Conservation (phyloP, 2,113 vertebrate species). For the Hydrolagus affinis region DNA sequence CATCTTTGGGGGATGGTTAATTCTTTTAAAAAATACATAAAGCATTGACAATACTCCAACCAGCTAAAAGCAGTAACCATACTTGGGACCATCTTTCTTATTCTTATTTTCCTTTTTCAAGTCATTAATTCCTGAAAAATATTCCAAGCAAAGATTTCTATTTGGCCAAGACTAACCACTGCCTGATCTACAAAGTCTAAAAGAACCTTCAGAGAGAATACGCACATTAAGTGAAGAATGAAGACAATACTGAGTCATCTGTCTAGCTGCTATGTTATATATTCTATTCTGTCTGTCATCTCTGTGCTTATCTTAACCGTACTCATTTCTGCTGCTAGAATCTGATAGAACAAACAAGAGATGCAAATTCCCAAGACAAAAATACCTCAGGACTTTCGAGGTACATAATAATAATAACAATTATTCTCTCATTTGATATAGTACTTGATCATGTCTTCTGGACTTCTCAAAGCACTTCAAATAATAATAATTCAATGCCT, state of each 20-base stretch:
- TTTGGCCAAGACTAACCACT: neutral
- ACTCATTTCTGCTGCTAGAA: neutral
- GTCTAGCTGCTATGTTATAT: neutral
- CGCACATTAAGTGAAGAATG: constrained; percentile 6
- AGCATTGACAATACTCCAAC: neutral
- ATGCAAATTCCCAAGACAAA: neutral
- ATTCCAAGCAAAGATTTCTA: neutral
- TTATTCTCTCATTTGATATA: neutral
- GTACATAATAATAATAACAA: neutral
- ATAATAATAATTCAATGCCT: too few species aligned
- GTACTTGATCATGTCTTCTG: too few species aligned
- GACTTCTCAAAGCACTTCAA: too few species aligned
- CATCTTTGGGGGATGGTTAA: too few species aligned
- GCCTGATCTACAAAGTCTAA: constrained; percentile 2
- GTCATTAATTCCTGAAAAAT: neutral
- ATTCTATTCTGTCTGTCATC: neutral
- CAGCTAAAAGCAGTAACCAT: neutral
- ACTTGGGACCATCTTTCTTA: neutral
- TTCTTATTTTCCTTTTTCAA: neutral
- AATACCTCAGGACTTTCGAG: neutral
- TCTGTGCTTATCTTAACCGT: too few species aligned
- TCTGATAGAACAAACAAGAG: neutral
- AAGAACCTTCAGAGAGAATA: constrained; percentile 17
- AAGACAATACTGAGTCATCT: neutral
- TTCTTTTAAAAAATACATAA: too few species aligned